Evolutionary conservation across 2,888 invertebrate genomes (phyloP).

Genomic region (Cosmia trapezina): DNA sequence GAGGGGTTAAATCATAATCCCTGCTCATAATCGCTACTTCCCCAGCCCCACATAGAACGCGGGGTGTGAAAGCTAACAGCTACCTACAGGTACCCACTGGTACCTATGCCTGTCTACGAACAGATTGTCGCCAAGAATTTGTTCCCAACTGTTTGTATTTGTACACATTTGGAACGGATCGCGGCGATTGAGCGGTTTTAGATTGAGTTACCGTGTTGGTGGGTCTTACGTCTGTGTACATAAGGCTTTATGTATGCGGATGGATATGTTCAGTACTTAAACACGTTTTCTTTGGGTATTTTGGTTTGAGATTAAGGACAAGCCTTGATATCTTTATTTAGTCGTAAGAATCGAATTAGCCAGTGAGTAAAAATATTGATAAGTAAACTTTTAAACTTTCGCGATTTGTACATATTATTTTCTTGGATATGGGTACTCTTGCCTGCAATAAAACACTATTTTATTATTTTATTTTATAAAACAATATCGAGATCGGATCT

Average conservation of each 20-base stretch:
- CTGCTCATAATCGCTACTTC: slow-evolving; percentile 11
- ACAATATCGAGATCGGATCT: too few relatives aligned
- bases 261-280: neutral
- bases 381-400: too few relatives aligned
- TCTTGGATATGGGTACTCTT: too few relatives aligned
- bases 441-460: too few relatives aligned
- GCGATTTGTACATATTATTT: too few relatives aligned
- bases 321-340: neutral
- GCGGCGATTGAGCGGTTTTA: slow-evolving; percentile 54
- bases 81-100: neutral
- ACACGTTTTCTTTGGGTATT: neutral
- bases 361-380: too few relatives aligned
- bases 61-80: slow-evolving; percentile 6
- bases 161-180: slow-evolving; percentile 50
- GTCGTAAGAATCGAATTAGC: neutral
- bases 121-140: slow-evolving; percentile 58
- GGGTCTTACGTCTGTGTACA: slow-evolving; percentile 23
- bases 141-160: slow-evolving; percentile 56
- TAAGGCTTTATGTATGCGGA: slow-evolving; percentile 17
- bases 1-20: neutral
- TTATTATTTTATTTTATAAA: too few relatives aligned
- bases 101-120: slow-evolving; percentile 17
- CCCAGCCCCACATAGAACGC: neutral
- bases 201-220: slow-evolving; percentile 52
- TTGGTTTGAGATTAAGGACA: neutral